These are phyloP conservation scores for Drosophila sulfurigaster DNA, from an alignment of 1,140 invertebrate species.

Conservation along the genomic window DNA sequence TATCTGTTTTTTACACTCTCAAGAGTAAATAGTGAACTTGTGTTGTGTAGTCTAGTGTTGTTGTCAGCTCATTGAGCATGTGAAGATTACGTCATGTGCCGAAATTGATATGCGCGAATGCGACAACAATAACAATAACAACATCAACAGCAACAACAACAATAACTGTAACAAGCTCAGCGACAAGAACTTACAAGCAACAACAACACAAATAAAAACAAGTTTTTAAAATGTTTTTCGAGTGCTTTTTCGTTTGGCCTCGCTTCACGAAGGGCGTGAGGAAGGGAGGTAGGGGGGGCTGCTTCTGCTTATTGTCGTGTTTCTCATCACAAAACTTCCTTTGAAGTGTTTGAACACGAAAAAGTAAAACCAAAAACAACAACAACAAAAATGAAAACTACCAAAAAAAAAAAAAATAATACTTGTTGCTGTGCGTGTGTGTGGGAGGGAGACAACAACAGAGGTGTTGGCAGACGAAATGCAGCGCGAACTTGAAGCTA, in stretches of 20 bases:
- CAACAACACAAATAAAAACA: constrained; percentile 25
- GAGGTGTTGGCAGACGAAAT: constrained; percentile 12
- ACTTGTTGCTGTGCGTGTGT: background rate
- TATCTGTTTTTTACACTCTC: constrained; percentile 80
- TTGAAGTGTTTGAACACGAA: constrained; percentile 24
- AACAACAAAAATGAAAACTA: constrained; percentile 12
- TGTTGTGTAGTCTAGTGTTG: constrained; percentile 32
- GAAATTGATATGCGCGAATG: constrained; percentile 80
- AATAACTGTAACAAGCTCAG: constrained; percentile 56
- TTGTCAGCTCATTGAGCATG: constrained; percentile 65
- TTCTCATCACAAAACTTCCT: constrained; percentile 40
- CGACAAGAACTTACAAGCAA: constrained; percentile 60
- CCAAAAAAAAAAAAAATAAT: constrained; percentile 43
- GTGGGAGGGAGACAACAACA: constrained; percentile 1
- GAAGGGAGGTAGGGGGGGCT: too few relatives aligned
- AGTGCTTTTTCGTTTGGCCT: constrained; percentile 11
- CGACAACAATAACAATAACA: constrained; percentile 48
- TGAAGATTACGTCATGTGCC: constrained; percentile 82
- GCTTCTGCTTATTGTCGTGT: constrained; percentile 21
- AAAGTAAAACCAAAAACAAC: background rate
- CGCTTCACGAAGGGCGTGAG: background rate
- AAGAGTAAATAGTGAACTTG: constrained; percentile 47
- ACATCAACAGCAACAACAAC: constrained; percentile 37
- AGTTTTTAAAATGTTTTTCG: constrained; percentile 40
- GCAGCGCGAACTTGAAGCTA: constrained; percentile 33